Evolutionary conservation across 2,797 vertebrate species (phyloP).

Genomic region (Psittacula derbiana): DNA sequence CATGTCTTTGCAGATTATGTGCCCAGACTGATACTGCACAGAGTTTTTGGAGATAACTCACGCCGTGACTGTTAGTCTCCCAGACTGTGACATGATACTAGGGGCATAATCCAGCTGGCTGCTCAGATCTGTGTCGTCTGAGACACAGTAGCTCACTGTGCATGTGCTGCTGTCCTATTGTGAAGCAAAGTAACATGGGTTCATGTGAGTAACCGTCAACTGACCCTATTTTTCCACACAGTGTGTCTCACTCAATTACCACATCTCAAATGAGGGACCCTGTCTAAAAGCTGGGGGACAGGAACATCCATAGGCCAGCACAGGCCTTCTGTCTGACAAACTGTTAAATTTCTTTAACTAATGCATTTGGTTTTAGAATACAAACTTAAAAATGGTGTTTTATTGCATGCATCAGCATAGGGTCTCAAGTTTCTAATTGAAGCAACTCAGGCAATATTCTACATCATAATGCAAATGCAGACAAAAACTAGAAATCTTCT

Average conservation of each 20-base stretch:
- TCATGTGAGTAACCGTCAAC: neutral
- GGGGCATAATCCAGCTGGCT: conserved; percentile 1
- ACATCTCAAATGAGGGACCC: neutral
- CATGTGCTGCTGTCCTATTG: neutral
- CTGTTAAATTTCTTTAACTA: conserved; percentile 7
- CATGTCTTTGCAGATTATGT: neutral
- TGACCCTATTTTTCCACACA: neutral
- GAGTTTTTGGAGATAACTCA: neutral
- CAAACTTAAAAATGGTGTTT: neutral
- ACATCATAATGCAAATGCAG: neutral
- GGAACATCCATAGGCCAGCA: neutral
- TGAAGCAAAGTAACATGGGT: neutral
- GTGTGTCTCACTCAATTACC: neutral
- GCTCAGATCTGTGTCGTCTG: neutral
- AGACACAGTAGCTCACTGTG: conserved; percentile 7
- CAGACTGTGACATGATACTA: neutral
- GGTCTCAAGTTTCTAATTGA: neutral
- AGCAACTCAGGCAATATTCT: neutral
- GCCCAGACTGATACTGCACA: neutral
- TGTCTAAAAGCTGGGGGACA: neutral
- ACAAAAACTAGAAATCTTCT: neutral
- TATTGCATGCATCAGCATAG: neutral
- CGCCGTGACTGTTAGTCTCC: neutral
- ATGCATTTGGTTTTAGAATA: neutral
- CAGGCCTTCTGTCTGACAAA: neutral